Evolutionary conservation across 2,113 vertebrate species (phyloP).

Genomic region (Mixornis gularis): DNA sequence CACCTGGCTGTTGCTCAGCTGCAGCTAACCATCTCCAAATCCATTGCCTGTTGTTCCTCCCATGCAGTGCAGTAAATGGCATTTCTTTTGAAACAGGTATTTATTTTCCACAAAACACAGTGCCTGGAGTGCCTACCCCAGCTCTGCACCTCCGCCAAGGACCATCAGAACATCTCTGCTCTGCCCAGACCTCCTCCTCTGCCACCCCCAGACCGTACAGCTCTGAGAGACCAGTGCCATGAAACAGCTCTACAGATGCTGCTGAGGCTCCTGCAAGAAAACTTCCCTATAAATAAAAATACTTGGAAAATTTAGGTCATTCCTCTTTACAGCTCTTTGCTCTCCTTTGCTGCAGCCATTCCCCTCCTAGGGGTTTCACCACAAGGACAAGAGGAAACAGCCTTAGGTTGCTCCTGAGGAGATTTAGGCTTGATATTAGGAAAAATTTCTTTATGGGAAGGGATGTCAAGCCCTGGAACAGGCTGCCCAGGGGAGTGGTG

Average conservation of each 20-base stretch:
- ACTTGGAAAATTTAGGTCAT: not conserved
- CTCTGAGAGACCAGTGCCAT: not conserved
- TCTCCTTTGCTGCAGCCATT: not conserved
- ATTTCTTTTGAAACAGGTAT: fast-evolving
- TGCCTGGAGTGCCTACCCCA: fast-evolving
- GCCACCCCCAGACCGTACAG: fast-evolving
- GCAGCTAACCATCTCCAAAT: not conserved
- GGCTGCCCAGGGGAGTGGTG: not conserved
- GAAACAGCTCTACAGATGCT: fast-evolving
- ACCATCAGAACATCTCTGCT: not conserved
- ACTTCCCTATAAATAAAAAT: not conserved
- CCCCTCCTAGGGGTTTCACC: not conserved
- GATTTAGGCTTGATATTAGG: not conserved
- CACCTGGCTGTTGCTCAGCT: not conserved
- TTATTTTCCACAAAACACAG: fast-evolving
- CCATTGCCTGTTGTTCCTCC: not conserved
- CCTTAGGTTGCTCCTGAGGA: not conserved
- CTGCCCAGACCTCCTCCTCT: not conserved
- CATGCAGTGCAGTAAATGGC: fast-evolving
- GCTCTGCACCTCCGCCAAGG: not conserved
- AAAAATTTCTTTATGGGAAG: not conserved
- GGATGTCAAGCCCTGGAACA: not conserved
- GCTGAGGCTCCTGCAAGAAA: not conserved
- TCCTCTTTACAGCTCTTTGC: not conserved
- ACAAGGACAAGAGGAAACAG: not conserved